Evolutionary conservation across 2,888 invertebrate genomes (phyloP), one percentile per base, ranked within the genome.

Genomic region (Hemaris fuciformis): DNA sequence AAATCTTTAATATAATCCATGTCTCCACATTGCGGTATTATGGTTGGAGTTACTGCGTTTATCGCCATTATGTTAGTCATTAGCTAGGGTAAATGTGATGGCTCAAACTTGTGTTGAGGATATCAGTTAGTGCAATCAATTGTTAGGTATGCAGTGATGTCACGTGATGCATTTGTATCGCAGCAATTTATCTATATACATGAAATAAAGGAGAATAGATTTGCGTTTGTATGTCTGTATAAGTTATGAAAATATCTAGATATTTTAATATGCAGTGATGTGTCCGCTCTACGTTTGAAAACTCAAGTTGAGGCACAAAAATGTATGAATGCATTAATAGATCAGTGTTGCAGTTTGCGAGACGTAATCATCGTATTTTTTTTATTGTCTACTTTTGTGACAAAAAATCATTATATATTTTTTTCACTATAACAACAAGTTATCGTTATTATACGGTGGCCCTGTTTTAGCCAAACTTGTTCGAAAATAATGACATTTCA

Each of bases 1-100:
- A 89, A 72, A 63, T 75, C 66, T 23, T 75, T 15, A 15, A 53
- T 20, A 10, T 18, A 18, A 20, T 53, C 27, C 8, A 10, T 53
- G 18, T 18, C 31, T 10, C 18, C 23, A 46, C n/a, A 6, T n/a
- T 46, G 27, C 31, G 10, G 10, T 18, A 8, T 18, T 18, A 53
- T 27, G 5, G 15, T 66, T 59, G 58, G 57, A 48, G 31, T 62
- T 41, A 46, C 18, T 56, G 61, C 53, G 34, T 41, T 53, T 62
- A 59, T 41, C 25, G 62, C 41, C 70, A 72, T 72, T 57, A 20
- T 62, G 34, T 23, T 3, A 10, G 5, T 15, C 15, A 38, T 3
- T 18, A 18, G 13, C 10, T 18, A 10, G 25, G 7, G 27, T 3
- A 58, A 8, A 58, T 42, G 13, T 42, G 25, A 42, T 58, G 10